Evolutionary conservation across 1,140 invertebrate genomes (phyloP).

Genomic region (Drosophila lacteicornis): DNA sequence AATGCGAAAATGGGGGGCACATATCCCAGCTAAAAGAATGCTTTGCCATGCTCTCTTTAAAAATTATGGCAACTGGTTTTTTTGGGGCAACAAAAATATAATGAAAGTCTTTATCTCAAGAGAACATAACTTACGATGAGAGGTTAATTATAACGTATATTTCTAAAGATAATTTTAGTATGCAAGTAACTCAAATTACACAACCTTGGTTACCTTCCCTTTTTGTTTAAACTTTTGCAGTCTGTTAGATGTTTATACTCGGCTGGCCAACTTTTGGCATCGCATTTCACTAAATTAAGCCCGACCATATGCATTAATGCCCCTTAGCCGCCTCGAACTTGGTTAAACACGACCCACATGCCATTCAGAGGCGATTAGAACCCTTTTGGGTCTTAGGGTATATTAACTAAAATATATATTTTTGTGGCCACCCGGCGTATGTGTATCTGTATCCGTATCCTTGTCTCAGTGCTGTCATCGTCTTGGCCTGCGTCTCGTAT

Average conservation of each 20-base stretch:
- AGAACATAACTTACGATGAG: background rate
- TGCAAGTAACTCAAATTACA: too few relatives aligned
- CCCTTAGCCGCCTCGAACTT: too few relatives aligned
- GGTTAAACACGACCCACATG: background rate
- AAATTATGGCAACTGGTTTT: background rate
- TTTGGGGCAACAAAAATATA: background rate
- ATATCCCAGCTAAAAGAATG: background rate
- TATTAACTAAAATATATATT: constrained; percentile 47
- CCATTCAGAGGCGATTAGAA: constrained; percentile 44
- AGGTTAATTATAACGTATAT: background rate
- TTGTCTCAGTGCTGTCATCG: constrained; percentile 52
- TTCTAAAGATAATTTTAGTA: background rate
- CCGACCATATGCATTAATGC: constrained; percentile 21
- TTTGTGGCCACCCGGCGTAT: constrained; percentile 6
- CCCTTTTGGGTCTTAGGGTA: constrained; percentile 42
- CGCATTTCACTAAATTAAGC: constrained; percentile 31
- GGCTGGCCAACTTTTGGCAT: background rate
- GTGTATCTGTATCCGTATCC: constrained; percentile 30
- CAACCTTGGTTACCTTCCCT: background rate
- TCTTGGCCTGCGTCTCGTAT: constrained; percentile 68
- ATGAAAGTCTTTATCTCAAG: background rate
- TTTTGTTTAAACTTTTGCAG: background rate
- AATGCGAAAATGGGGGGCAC: constrained; percentile 9
- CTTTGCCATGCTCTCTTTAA: constrained; percentile 19
- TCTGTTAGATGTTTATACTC: too few relatives aligned